Evolutionary conservation across 1,140 invertebrate genomes (phyloP).

Genomic region (Drosophila mojavensis): DNA sequence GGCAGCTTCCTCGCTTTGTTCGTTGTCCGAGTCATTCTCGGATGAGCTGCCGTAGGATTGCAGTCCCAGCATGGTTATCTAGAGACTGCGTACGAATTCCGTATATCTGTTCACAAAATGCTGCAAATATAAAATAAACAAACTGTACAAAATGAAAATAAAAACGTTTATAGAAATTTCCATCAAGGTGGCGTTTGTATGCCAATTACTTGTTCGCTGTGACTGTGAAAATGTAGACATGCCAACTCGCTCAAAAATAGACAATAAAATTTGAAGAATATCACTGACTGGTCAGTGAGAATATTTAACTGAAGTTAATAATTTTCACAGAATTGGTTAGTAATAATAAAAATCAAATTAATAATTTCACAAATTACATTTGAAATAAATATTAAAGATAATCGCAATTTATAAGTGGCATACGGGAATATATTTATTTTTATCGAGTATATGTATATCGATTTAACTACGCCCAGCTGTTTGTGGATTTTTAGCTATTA

Average conservation of each 20-base stretch:
- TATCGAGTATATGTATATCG: constrained; percentile 35
- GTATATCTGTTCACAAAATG: constrained; percentile 72
- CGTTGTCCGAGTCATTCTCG: constrained; percentile 69
- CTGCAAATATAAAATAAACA: constrained; percentile 66
- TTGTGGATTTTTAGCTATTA: background rate
- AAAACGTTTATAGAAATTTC: constrained; percentile 76
- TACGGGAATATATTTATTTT: background rate
- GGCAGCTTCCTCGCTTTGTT: constrained; percentile 29
- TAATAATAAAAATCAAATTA: too few species aligned
- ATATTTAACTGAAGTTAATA: background rate
- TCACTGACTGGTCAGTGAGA: too few species aligned
- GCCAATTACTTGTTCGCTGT: constrained; percentile 10
- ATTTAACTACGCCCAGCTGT: constrained; percentile 12
- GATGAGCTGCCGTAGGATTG: constrained; percentile 76
- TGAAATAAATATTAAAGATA: too few species aligned
- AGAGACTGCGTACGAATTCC: constrained; percentile 56
- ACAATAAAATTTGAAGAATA: background rate
- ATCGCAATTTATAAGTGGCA: background rate
- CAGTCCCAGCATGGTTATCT: constrained; percentile 65
- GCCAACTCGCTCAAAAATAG: background rate
- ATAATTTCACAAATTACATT: too few species aligned
- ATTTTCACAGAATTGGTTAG: too few species aligned
- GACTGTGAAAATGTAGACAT: constrained; percentile 24
- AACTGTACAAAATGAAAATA: constrained; percentile 68
- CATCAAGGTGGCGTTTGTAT: constrained; percentile 55